Base-by-base conservation (phyloP, 2,888 invertebrate species). In the Hyposoter dolosus region DNA sequence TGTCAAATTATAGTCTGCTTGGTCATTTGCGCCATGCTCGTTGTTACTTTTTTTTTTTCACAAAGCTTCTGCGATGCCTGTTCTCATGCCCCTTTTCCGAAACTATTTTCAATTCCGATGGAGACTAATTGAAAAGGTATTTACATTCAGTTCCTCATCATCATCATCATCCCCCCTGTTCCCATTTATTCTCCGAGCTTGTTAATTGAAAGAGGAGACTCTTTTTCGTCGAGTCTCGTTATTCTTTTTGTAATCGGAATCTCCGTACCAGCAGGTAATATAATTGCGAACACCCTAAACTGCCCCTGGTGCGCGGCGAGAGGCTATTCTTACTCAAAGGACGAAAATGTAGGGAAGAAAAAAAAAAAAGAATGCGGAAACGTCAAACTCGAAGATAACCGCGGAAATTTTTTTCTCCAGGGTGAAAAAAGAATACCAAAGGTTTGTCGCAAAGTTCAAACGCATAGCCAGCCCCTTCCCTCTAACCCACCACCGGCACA, bases 121-220 rank as follows among this genome's bases (percentile, higher is more conserved):
- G 32, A 9, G 32, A 9, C 65, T 79, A 69, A 79, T 79, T 79
- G 60, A n/a, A 50, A 56, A 23, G 78, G 32, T 60, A 69, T 69
- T 68, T 69, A 69, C 56, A 79, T 78, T 78, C 45, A 32, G 10
- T n/a, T 35, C 71, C 53, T 47, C 69, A 23, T 15, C 23, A 32
- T 32, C 56, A 23, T 56, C 17, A 47, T 32, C 60, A 23, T 53
- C 23, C 56, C 23, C 12, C 53, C 15, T 17, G 23, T 28, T 53
- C 40, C 4, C 3, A 32, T 45, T 47, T 12, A n/a, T 45, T 56
- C 50, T 35, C 6, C 56, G n/a, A 35, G 43, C 69, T 69, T 71
- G 23, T 45, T 12, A 45, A 15, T 15, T 47, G 60, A 71, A 71
- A 71, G 71, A 71, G 71, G 68, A 79, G 71, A 56, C 45, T 69